These are phyloP conservation scores for Aricia artaxerxes DNA, from an alignment of 2,888 invertebrate genomes.

Conservation along the genomic window DNA sequence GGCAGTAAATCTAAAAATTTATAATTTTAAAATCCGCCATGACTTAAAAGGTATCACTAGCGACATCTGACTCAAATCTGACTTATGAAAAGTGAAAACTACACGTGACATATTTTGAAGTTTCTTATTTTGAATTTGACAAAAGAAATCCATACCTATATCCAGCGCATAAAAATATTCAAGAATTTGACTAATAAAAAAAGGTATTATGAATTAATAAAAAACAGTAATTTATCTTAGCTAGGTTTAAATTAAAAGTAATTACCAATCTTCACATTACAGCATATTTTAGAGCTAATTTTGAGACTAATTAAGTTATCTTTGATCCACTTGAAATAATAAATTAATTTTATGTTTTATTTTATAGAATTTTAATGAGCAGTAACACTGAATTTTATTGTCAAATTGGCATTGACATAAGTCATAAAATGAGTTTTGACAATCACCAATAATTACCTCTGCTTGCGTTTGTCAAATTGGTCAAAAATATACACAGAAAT, in stretches of 20 bases:
- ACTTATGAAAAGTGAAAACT: conserved; percentile 53
- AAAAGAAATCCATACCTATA: conserved; percentile 57
- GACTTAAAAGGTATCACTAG: conserved; percentile 67
- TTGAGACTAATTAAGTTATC: not conserved
- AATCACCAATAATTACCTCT: not conserved
- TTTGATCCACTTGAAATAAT: not conserved
- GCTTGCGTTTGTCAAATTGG: conserved; percentile 23
- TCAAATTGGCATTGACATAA: not conserved
- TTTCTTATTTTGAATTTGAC: conserved; percentile 59
- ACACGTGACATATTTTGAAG: conserved; percentile 70
- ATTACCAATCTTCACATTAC: no score
- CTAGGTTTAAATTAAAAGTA: no score
- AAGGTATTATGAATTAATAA: no score
- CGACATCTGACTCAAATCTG: conserved; percentile 78
- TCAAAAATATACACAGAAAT: conserved; percentile 15
- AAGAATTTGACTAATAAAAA: no score
- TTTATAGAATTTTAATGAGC: not conserved
- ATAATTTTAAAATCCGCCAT: conserved; percentile 71
- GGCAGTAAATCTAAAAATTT: conserved; percentile 67
- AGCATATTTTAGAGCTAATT: no score
- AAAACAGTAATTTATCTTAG: not conserved
- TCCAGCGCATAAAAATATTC: conserved; percentile 53
- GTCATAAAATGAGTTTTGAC: not conserved
- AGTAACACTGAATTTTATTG: not conserved
- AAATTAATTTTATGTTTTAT: not conserved